Evolutionary conservation across 2,797 vertebrate genomes (phyloP), one percentile per base, ranked within the genome.

Genomic region (Anisognathus igniventris): DNA sequence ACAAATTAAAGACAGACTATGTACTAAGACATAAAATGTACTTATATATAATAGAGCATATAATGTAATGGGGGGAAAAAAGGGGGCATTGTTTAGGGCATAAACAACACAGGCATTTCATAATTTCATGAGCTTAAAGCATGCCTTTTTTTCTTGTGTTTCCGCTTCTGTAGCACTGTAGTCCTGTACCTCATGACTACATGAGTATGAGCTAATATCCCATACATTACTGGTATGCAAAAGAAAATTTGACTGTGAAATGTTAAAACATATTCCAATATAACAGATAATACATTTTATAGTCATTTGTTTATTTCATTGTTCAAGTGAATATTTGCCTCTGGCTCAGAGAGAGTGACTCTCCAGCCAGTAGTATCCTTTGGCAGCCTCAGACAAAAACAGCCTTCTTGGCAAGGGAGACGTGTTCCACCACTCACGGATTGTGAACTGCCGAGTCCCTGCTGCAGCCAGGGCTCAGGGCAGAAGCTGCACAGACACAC

Each of bases 221-320:
- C 90, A 82, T 86, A 91, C 42, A 14, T 86, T 91, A 88, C 35
- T 21, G 57, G 58, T 33, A 67, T 74, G 64, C 70, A 89, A 96
- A 71, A 88, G 77, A 45, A 37, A 81, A 87, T 68, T 21, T 60
- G 54, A 50, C 57, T 31, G 12, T 31, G 60, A 79, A 81, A 54
- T 4, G 2, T 68, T 76, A 62, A 12, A 20, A 71, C 31, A 21
- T 64, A 75, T 65, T 73, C 67, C 33, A 25, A 44, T 28, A 6
- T 60, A 95, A 92, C 48, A 89, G 78, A 74, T 35, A 94, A 82
- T 62, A 42, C 10, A 42, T 82, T 92, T 91, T 89, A 70, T n/a
- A 83, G 75, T 30, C 6, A 40, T 65, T 75, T 86, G 65, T 93
- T 96, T 97, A 71, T 97, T 92, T 93, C 70, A 75, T 76, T 90